Percentiles rank a stretch among this genome's conserved stretches.
These are phyloP conservation scores for Falco biarmicus DNA, from an alignment of 2,797 vertebrate species.

Conservation along the genomic window DNA sequence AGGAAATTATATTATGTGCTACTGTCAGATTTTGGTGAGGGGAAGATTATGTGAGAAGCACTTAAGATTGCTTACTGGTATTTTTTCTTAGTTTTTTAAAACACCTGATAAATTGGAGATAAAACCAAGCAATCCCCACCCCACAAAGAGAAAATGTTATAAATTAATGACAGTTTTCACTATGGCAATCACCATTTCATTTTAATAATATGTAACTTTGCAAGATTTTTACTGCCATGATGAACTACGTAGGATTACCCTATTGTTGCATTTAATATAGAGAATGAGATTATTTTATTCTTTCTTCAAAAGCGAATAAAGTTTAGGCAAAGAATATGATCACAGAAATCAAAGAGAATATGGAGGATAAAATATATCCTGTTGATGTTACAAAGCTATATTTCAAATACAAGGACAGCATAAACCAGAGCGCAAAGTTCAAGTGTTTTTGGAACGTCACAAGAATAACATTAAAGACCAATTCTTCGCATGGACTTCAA, in stretches of 20 bases:
- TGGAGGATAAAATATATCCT: neutral
- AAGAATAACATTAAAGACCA: neutral
- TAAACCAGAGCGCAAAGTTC: slow-evolving; percentile 34
- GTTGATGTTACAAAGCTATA: neutral
- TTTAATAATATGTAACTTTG: neutral
- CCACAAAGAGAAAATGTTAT: neutral
- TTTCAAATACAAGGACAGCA: neutral
- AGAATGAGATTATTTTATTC: neutral
- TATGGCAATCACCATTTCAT: neutral
- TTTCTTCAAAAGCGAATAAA: neutral
- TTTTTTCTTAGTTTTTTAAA: neutral
- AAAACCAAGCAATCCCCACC: neutral
- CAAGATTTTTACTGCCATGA: neutral
- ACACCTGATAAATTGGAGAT: neutral
- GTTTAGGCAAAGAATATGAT: neutral
- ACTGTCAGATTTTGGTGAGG: neutral
- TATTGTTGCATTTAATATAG: neutral
- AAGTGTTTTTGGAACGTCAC: neutral
- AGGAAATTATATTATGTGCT: neutral
- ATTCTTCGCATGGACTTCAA: neutral
- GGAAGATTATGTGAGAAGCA: neutral
- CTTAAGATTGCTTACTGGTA: neutral
- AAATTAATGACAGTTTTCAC: neutral
- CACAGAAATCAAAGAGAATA: neutral
- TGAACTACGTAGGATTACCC: neutral